These are phyloP conservation scores for Malurus elegans DNA, from an alignment of 2,113 vertebrate species.

Conservation along the genomic window DNA sequence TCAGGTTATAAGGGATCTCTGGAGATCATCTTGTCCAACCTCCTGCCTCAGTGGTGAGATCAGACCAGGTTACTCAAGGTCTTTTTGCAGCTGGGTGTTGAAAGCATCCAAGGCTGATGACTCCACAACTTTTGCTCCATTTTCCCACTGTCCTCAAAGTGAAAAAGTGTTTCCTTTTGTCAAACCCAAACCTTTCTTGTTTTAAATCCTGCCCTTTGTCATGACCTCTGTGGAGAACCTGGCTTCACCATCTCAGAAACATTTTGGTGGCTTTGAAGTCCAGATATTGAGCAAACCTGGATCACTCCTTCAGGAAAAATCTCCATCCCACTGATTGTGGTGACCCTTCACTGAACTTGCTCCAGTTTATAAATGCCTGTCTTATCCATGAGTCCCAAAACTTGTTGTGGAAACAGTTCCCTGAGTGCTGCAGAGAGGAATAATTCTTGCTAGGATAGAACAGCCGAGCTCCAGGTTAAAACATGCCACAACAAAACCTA, in stretches of 20 bases:
- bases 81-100: neutral
- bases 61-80: neutral
- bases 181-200: neutral
- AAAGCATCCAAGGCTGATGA: neutral
- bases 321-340: fast-evolving
- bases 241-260: neutral
- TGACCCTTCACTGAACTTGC: neutral
- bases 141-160: neutral
- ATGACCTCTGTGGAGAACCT: fast-evolving
- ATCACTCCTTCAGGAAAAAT: neutral
- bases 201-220: neutral
- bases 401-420: too few relatives aligned
- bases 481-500: neutral
- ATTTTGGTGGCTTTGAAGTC: neutral
- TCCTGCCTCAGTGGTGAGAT: neutral
- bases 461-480: neutral
- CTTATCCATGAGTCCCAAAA: neutral
- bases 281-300: neutral
- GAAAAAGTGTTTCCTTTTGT: neutral
- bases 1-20: neutral
- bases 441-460: neutral
- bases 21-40: neutral
- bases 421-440: neutral
- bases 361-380: neutral
- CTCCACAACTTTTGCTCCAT: neutral